These are phyloP conservation scores for Pteria penguin DNA, from an alignment of 2,888 invertebrate genomes.

Conservation along the genomic window DNA sequence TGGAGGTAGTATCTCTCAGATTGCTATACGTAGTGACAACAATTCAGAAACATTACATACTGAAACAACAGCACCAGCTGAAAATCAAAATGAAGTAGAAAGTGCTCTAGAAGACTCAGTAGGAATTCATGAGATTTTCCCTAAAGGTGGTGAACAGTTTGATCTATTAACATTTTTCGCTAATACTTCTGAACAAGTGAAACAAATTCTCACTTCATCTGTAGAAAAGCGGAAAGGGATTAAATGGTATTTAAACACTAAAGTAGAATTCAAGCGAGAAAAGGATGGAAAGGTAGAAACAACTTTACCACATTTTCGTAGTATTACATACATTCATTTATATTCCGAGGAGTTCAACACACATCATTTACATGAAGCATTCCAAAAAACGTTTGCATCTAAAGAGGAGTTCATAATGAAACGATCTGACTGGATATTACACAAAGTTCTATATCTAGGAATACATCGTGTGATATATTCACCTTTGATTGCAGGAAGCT, in stretches of 20 bases:
- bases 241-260: conserved; percentile 44
- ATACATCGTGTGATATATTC: too few species aligned
- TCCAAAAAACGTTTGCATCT: conserved; percentile 48
- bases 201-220: too few species aligned
- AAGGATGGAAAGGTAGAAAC: conserved; percentile 7
- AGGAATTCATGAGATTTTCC: neutral
- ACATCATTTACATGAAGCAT: conserved; percentile 38
- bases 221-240: conserved; percentile 16
- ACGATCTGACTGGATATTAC: conserved; percentile 44
- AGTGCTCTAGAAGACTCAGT: neutral
- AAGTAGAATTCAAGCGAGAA: conserved; percentile 41
- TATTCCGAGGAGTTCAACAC: conserved; percentile 18
- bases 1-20: too few species aligned
- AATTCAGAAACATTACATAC: too few species aligned
- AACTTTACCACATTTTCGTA: conserved; percentile 31
- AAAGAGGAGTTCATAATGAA: conserved; percentile 50
- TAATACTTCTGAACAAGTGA: too few species aligned
- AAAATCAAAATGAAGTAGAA: neutral
- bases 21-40: too few species aligned
- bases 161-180: neutral
- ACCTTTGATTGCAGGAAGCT: conserved; percentile 45
- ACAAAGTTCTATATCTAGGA: too few species aligned
- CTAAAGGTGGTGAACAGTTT: too few species aligned
- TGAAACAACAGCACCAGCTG: too few species aligned
- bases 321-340: conserved; percentile 25